A percentile compares a stretch with the other conserved stretches of the same genome.
phyloP scores from a whole-genome alignment of 2,797 vertebrate species.

The Chelmon rostratus region DNA sequence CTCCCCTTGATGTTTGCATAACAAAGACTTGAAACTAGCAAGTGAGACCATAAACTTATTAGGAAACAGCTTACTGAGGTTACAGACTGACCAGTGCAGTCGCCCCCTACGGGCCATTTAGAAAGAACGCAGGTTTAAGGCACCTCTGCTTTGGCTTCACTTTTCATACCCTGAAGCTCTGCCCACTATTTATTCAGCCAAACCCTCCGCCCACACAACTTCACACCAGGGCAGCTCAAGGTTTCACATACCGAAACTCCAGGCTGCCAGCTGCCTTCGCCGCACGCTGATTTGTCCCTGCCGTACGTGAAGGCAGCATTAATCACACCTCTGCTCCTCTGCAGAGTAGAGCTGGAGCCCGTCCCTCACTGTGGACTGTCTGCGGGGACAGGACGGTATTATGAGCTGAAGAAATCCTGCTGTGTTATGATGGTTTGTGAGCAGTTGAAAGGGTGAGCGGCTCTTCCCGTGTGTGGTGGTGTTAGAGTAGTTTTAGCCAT shows the following conservation, averaged over 20 bases:
- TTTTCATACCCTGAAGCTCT: too few species aligned
- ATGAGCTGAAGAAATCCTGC: constrained; percentile 44
- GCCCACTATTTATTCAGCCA: too few species aligned
- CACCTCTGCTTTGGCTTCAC: too few species aligned
- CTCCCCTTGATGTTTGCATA: too few species aligned
- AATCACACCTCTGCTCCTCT: background rate
- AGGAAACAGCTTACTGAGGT: too few species aligned
- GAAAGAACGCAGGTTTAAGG: too few species aligned
- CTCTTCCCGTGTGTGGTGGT: constrained; percentile 42
- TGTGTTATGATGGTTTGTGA: constrained; percentile 60
- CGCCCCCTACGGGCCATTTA: too few species aligned
- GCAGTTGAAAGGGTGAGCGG: constrained; percentile 69
- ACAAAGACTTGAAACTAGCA: accelerated
- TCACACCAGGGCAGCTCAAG: background rate
- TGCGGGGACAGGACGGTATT: constrained; percentile 24
- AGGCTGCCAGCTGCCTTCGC: too few species aligned
- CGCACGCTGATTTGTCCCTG: background rate
- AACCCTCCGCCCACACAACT: background rate
- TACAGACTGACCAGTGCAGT: too few species aligned
- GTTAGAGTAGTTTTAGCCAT: constrained; percentile 58
- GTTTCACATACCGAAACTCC: background rate
- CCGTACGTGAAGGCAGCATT: constrained; percentile 49
- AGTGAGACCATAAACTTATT: too few species aligned
- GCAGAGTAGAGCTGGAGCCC: too few species aligned
- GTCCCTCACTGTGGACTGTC: background rate